phyloP scores from a whole-genome alignment of 2,797 vertebrate genomes.

The Tadarida brasiliensis region DNA sequence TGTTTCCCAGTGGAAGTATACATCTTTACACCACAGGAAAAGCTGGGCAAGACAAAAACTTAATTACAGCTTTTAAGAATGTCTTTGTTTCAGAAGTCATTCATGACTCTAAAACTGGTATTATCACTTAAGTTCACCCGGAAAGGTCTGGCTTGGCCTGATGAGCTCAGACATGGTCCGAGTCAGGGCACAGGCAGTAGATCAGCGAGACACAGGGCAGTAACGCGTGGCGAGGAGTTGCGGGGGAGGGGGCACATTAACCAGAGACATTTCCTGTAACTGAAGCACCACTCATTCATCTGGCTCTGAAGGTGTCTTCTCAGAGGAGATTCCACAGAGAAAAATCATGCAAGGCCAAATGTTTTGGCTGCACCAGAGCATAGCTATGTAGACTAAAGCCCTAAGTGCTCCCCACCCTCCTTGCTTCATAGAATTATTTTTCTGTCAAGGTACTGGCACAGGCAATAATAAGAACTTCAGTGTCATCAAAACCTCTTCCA shows the following conservation, averaged over 20 bases:
- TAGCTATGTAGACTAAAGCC: neutral
- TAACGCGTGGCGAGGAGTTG: rapidly evolving
- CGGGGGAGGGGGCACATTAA: neutral
- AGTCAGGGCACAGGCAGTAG: neutral
- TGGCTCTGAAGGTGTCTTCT: neutral
- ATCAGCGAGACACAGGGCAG: no score
- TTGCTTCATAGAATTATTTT: neutral
- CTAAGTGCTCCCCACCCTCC: neutral
- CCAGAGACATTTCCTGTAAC: no score
- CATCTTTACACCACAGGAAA: neutral
- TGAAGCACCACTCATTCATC: neutral
- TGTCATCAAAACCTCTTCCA: neutral
- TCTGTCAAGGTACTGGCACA: neutral
- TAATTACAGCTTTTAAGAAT: neutral
- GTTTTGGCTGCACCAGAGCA: rapidly evolving
- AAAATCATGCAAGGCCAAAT: neutral
- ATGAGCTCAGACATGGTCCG: neutral
- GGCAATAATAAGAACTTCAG: neutral
- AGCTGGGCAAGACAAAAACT: neutral
- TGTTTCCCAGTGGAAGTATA: neutral
- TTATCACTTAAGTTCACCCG: neutral
- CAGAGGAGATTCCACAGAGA: neutral
- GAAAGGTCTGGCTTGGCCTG: neutral
- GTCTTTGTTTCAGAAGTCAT: neutral
- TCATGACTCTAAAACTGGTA: neutral